Conservation (phyloP, 2,113 vertebrate genomes). For the Hypanus sabinus region DNA sequence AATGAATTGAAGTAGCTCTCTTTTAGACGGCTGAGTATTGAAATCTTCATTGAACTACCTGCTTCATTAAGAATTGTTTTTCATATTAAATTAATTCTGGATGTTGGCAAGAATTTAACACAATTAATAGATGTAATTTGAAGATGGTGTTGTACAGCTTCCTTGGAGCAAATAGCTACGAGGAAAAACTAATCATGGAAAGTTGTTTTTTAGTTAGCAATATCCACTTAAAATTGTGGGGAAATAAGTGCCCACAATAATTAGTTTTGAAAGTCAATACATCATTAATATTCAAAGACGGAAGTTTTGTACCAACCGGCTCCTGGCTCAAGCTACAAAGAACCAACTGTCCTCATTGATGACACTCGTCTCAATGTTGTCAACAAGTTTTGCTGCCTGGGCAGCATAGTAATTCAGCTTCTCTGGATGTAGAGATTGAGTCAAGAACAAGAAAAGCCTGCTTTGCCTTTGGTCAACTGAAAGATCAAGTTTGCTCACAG, state of each 20-base stretch:
- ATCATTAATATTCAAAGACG: neutral
- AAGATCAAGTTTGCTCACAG: too few relatives aligned
- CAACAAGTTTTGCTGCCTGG: too few relatives aligned
- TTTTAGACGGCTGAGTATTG: neutral
- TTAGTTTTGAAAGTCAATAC: neutral
- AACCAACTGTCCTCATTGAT: too few relatives aligned
- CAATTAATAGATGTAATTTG: neutral
- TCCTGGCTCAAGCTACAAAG: too few relatives aligned
- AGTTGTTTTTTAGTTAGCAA: neutral
- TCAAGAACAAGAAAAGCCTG: too few relatives aligned
- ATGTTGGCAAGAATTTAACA: neutral
- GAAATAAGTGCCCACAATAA: neutral
- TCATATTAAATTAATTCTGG: neutral
- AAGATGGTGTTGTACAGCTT: neutral
- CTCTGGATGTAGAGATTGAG: too few relatives aligned
- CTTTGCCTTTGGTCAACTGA: too few relatives aligned
- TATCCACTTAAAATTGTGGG: neutral
- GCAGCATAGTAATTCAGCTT: too few relatives aligned
- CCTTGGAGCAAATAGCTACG: neutral
- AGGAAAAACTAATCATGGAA: neutral
- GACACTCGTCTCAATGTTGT: too few relatives aligned
- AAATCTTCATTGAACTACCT: neutral
- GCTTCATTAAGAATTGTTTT: neutral
- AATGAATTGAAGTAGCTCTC: neutral
- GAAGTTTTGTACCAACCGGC: too few relatives aligned